Percentiles rank a stretch among this genome's conserved stretches.
phyloP scores from a whole-genome alignment of 2,888 invertebrate genomes.

The Caradrina clavipalpis region DNA sequence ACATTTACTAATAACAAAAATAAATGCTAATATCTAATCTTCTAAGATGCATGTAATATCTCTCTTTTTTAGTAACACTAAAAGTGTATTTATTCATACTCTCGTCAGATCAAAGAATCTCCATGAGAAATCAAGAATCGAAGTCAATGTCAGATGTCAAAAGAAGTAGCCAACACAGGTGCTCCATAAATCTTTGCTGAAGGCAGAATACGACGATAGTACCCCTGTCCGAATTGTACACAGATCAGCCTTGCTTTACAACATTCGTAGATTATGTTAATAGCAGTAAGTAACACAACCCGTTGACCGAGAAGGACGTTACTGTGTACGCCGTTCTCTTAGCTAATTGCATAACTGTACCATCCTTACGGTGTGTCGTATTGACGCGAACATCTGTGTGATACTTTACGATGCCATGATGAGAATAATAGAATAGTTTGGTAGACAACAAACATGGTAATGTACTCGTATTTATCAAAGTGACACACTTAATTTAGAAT shows the following conservation, averaged over 20 bases:
- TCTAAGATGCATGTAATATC: neutral
- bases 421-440: constrained; percentile 52
- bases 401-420: constrained; percentile 57
- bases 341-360: constrained; percentile 81
- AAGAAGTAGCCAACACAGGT: constrained; percentile 24
- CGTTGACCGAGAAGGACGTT: constrained; percentile 77
- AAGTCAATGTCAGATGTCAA: constrained; percentile 45
- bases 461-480: constrained; percentile 23
- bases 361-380: constrained; percentile 64
- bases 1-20: neutral
- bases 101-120: constrained; percentile 44
- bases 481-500: constrained; percentile 38
- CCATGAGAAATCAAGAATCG: constrained; percentile 15
- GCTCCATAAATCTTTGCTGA: constrained; percentile 29
- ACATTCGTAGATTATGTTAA: constrained; percentile 66
- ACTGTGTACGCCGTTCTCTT: constrained; percentile 73
- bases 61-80: neutral
- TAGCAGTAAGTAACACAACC: constrained; percentile 68
- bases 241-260: constrained; percentile 66
- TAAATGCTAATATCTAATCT: neutral
- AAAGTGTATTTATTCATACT: constrained; percentile 17
- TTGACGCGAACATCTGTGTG: constrained; percentile 61
- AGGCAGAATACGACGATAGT: constrained; percentile 38
- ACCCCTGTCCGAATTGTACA: constrained; percentile 70
- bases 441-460: constrained; percentile 29